Percentiles rank a stretch among this genome's conserved stretches.
phyloP scores from a whole-genome alignment of 2,797 vertebrate genomes.

The Sebastes nivosus region DNA sequence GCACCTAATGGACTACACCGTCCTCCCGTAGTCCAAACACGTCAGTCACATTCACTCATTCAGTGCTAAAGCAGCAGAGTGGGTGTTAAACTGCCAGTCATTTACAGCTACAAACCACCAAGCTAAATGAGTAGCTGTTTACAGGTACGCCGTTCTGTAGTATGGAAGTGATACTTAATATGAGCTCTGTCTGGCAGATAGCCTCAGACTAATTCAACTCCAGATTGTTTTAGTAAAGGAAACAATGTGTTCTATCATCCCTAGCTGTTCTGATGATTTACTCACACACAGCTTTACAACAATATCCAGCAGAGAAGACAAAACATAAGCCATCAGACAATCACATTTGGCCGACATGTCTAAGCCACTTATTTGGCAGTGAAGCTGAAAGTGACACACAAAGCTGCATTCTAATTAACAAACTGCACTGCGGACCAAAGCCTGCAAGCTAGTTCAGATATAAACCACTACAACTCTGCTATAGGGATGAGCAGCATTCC shows the following conservation, averaged over 20 bases:
- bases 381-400: background rate
- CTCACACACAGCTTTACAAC: background rate
- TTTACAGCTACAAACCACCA: background rate
- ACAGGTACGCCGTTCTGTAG: background rate
- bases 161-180: background rate
- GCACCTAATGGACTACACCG: background rate
- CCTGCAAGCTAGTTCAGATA: background rate
- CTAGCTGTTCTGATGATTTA: background rate
- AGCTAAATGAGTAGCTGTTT: background rate
- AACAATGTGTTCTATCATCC: background rate
- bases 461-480: no score
- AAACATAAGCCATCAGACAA: background rate
- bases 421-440: background rate
- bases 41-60: background rate
- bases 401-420: background rate
- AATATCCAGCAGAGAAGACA: background rate
- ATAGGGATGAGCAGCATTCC: no score
- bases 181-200: background rate
- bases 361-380: background rate
- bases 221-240: background rate
- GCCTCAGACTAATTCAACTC: background rate
- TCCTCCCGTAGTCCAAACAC: background rate
- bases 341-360: background rate
- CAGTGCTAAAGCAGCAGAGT: background rate
- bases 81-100: background rate